These are phyloP conservation scores for Lepetodrilus schrolli DNA, from an alignment of 2,888 invertebrate species.

Conservation along the genomic window DNA sequence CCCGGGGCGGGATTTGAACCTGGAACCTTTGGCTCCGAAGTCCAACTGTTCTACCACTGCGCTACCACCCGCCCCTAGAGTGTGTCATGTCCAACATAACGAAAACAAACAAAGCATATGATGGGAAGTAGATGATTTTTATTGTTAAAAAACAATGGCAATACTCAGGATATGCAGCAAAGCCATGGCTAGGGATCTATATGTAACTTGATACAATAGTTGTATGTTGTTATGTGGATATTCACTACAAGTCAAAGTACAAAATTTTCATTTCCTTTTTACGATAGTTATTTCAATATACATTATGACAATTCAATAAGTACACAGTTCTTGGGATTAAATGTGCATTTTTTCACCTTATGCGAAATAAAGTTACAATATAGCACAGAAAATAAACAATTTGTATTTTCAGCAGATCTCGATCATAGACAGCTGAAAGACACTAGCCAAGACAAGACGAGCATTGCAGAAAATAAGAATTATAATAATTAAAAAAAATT, in stretches of 20 bases:
- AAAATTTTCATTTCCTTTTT: slow-evolving; percentile 32
- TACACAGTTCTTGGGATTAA: slow-evolving; percentile 22
- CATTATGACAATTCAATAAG: slow-evolving; percentile 36
- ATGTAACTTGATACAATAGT: slow-evolving; percentile 38
- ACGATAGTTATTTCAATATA: slow-evolving; percentile 30
- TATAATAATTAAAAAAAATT: slow-evolving; percentile 8
- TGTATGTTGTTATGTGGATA: slow-evolving; percentile 30
- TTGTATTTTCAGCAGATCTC: slow-evolving; percentile 17
- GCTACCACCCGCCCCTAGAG: too few species aligned
- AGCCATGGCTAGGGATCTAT: slow-evolving; percentile 39
- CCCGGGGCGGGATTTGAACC: too few species aligned
- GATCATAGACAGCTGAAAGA: not conserved
- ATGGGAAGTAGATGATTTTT: slow-evolving; percentile 42
- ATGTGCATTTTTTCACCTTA: not conserved
- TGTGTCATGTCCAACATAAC: too few species aligned
- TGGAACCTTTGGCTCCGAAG: too few species aligned
- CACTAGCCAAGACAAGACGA: not conserved
- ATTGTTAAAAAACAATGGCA: slow-evolving; percentile 43
- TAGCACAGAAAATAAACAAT: not conserved
- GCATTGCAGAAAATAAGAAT: not conserved
- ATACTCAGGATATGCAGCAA: slow-evolving; percentile 41
- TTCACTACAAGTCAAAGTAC: slow-evolving; percentile 36
- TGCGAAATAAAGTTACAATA: not conserved
- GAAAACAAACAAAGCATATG: too few species aligned
- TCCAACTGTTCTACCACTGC: too few species aligned